Conservation (phyloP, 2,797 vertebrate genomes). For the Kryptolebias ocellatus region DNA sequence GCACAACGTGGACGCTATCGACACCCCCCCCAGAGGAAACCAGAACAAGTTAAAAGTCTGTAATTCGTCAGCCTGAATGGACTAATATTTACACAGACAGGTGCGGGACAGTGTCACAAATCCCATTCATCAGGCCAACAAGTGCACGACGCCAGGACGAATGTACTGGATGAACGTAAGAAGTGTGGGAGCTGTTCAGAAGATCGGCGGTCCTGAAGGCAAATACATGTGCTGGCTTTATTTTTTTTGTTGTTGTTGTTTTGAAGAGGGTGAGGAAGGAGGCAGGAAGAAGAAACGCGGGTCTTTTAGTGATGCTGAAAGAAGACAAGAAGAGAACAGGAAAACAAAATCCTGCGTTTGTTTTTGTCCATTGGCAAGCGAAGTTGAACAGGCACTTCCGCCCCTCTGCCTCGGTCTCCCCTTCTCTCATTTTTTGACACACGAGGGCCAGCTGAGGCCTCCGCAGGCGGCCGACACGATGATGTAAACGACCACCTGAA, state of each 20-base stretch:
- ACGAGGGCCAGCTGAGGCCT: constrained; percentile 89
- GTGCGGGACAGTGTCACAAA: constrained; percentile 53
- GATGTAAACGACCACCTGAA: constrained; percentile 91
- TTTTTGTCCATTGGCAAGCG: constrained; percentile 51
- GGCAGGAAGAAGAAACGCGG: constrained; percentile 31
- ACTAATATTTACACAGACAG: constrained; percentile 29
- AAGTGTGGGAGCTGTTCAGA: constrained; percentile 58
- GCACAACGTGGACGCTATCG: constrained; percentile 28
- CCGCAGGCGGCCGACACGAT: constrained; percentile 91
- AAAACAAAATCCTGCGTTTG: constrained; percentile 36
- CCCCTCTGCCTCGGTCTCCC: constrained; percentile 25
- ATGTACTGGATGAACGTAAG: constrained; percentile 37
- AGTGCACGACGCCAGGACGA: constrained; percentile 44
- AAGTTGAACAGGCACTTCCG: constrained; percentile 42
- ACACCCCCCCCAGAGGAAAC: constrained; percentile 28
- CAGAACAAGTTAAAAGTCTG: constrained; percentile 35
- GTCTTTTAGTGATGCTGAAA: constrained; percentile 38
- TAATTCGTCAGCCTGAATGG: constrained; percentile 42
- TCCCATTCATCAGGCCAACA: constrained; percentile 54
- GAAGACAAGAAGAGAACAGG: constrained; percentile 34
- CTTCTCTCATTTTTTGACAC: constrained; percentile 84
- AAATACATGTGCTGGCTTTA: constrained; percentile 62
- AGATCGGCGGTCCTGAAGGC: constrained; percentile 64
- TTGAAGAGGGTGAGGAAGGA: constrained; percentile 7
- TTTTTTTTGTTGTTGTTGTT: background rate